phyloP scores from a whole-genome alignment of 2,797 vertebrate species.

The Enteromius afrohamiltoni region DNA sequence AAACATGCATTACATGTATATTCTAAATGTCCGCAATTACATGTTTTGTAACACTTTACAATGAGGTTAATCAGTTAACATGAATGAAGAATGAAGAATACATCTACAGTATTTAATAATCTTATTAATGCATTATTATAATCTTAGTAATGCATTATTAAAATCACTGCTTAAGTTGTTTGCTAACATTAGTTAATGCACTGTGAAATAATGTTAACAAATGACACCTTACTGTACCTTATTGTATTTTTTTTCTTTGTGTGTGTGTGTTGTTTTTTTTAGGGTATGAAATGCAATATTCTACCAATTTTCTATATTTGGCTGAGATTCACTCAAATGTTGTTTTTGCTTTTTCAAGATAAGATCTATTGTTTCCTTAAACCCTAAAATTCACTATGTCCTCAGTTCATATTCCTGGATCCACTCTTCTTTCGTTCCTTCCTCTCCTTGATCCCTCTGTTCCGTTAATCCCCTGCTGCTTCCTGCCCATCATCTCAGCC shows the following conservation, averaged over 20 bases:
- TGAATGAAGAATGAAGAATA: too few relatives aligned
- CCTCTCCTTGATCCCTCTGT: background rate
- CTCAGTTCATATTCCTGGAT: conserved; percentile 19
- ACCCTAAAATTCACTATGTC: conserved; percentile 1
- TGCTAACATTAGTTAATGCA: too few relatives aligned
- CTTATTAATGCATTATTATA: too few relatives aligned
- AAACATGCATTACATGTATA: background rate
- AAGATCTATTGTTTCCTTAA: background rate
- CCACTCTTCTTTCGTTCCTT: background rate
- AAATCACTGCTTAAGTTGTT: too few relatives aligned
- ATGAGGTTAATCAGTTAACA: too few relatives aligned
- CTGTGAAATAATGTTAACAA: too few relatives aligned
- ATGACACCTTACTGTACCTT: too few relatives aligned
- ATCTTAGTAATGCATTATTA: too few relatives aligned
- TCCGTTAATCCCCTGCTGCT: conserved; percentile 25
- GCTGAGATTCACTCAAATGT: background rate
- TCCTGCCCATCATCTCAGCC: conserved; percentile 43
- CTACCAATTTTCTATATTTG: background rate
- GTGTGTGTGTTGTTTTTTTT: background rate
- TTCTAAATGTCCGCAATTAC: background rate
- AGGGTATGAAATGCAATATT: background rate
- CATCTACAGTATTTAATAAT: too few relatives aligned
- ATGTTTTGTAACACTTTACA: too few relatives aligned
- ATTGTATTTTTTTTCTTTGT: too few relatives aligned
- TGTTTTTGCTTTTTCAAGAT: background rate